Base-by-base conservation (phyloP, 37 sponge, comb jelly and placozoan species). In the Oopsacas minuta region DNA sequence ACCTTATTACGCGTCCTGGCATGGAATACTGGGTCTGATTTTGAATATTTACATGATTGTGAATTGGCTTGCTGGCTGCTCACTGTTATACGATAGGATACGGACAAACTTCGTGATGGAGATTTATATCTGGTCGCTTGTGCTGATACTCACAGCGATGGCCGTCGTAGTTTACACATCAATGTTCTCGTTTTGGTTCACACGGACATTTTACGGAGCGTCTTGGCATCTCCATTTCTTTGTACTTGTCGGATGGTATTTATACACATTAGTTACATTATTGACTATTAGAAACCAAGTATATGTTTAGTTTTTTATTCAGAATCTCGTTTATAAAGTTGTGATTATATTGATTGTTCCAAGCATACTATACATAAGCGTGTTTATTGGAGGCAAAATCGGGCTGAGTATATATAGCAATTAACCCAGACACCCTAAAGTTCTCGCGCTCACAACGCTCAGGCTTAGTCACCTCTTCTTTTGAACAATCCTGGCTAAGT, bases 151-250 rank as follows among this genome's bases (percentile, higher is more conserved):
- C 22, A 61, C 75, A 7, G 75, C 32, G 5, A 61, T 61, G 30
- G 75, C 75, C 5, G 7, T n/a, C 22, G 30, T n/a, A 25, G 32
- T 61, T 10, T 61, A 61, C 30, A 25, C 30, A 25, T 61, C 75
- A 61, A 10, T 61, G 75, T 61, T 61, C 22, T 61, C 75, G 7
- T 61, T 25, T n/a, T 61, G 75, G 75, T 61, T 61, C 75, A n/a
- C 20, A 10, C 20, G 20, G 22, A 61, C 5, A 32, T 61, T 61
- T 61, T 25, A 10, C 30, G 30, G 75, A 25, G 30, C 20, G 5
- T 10, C 28, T 3, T 61, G 75, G 75, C 30, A 61, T n/a, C 30
- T 61, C 17, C 75, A 61, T n/a, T 61, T 61, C 75, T 61, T 61
- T n/a, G 7, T 3, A 20, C 20, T 61, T 25, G 20, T 61, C 7